Evolutionary conservation across 2,797 vertebrate species (phyloP), one percentile per base, ranked within the genome.

Genomic region (Fundulus diaphanus): DNA sequence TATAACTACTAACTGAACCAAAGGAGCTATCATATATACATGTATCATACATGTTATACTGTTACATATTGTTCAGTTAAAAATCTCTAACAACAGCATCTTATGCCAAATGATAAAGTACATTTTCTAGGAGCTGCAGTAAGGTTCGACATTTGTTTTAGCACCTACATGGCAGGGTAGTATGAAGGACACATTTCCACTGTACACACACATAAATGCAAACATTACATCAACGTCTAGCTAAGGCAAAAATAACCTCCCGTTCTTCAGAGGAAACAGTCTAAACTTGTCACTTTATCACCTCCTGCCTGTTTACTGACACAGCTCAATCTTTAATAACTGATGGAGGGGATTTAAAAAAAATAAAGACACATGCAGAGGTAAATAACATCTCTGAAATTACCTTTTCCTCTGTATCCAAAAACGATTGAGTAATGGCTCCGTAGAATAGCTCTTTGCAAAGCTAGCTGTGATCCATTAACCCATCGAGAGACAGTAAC

Each of bases 361-460:
- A 59, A 71, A 20, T 5, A 9, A 42, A 70, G 37, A 22, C 22
- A n/a, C n/a, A 15, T 65, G 46, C 20, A 59, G 70, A 22, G 51
- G 52, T 42, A 72, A 72, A 76, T 61, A 73, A 83, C 42, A 87
- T 80, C 16, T 72, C 42, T 13, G 73, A 84, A 80, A 20, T 90
- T 93, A 92, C 90, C 92, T 90, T 82, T 78, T 77, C 54, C 66
- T 69, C 29, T 42, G 80, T 78, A 72, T 82, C 77, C 82, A 70
- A 77, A 85, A 77, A 78, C 51, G 66, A 84, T 72, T 46, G 71
- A 84, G 79, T 75, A 74, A 76, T 12, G 71, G 82, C 79, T 85
- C 42, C 57, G 82, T 72, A 78, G 74, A 87, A 87, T 83, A 79
- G 74, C 72, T 74, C 76, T 83, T 73, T 56, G 81, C 72, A 61